Evolutionary conservation across 2,797 vertebrate genomes (phyloP), one percentile per base, ranked within the genome.

Genomic region (Muscicapa striata): DNA sequence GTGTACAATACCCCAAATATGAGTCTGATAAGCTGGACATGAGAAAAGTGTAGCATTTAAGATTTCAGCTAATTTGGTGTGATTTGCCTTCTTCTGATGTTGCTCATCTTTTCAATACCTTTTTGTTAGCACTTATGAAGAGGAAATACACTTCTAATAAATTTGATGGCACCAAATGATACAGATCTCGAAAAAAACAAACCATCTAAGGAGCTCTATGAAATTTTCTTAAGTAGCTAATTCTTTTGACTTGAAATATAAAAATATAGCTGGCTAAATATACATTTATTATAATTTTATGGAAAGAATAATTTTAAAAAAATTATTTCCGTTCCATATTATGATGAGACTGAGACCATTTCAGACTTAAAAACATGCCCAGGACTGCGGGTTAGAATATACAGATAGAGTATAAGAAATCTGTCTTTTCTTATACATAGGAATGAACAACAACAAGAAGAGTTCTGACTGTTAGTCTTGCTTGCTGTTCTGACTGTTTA

Each of bases 271-370:
- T 84, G 17, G 1, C 5, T 73, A 13, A 22, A 57, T 72, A 46
- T 36, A 10, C 10, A 36, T 30, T 67, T 54, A 18, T 63, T 51
- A 26, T 14, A 0, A 48, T 41, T 57, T 78, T 23, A 67, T 48
- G 8, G 27, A 59, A 78, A 77, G 5, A 77, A 49, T 26, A 1
- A 1, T 52, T 73, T 27, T 1, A 0, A 13, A 13, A 21, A 36
- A 59, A 59, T 4, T 7, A 62, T 13, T 77, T 23, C 6, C 3
- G 40, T 74, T 74, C 13, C 19, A 49, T 67, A 22, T 34, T 72
- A 13, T 61, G 20, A 55, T 32, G 12, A 86, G 32, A 55, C 27
- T 21, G 43, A 77, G 22, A 62, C 13, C 1, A 41, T 51, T 90
- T 84, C 30, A 72, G 30, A 40, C 7, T 79, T 48, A 84, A 80